Conservation (phyloP, 2,113 vertebrate species). For the Scopus umbretta region DNA sequence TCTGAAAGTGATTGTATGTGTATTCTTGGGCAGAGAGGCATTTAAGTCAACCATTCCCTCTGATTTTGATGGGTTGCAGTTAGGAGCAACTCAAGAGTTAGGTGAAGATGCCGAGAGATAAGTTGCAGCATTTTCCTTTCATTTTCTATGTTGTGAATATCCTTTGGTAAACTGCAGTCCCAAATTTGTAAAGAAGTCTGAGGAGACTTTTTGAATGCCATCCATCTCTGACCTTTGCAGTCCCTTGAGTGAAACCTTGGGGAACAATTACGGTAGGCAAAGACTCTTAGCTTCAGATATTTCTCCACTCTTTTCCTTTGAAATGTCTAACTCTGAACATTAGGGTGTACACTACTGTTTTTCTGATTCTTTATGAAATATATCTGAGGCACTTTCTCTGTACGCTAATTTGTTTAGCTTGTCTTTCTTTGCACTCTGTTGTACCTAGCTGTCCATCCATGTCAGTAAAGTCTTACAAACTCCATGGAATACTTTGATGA, state of each 20-base stretch:
- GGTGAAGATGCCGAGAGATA: not conserved
- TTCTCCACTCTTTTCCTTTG: not conserved
- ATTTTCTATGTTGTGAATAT: not conserved
- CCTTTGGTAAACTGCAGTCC: not conserved
- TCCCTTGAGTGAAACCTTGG: not conserved
- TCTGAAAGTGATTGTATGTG: not conserved
- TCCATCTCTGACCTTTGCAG: not conserved
- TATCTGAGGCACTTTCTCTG: not conserved
- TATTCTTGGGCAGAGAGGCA: not conserved
- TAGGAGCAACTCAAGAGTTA: not conserved
- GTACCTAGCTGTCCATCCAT: not conserved
- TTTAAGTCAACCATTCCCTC: not conserved
- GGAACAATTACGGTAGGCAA: not conserved
- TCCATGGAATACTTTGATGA: not conserved
- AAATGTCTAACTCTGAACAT: not conserved
- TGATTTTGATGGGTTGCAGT: not conserved
- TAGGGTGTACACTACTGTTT: not conserved
- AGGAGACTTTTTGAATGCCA: not conserved
- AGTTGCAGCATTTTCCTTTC: not conserved
- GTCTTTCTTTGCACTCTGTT: not conserved
- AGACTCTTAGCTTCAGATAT: not conserved
- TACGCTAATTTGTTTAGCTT: not conserved
- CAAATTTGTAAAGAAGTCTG: not conserved
- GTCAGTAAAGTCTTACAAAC: not conserved
- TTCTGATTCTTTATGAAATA: not conserved